Percentiles rank a stretch among this genome's conserved stretches.
These are phyloP conservation scores for Trisateles emortualis DNA, from an alignment of 2,888 invertebrate genomes.

Conservation along the genomic window DNA sequence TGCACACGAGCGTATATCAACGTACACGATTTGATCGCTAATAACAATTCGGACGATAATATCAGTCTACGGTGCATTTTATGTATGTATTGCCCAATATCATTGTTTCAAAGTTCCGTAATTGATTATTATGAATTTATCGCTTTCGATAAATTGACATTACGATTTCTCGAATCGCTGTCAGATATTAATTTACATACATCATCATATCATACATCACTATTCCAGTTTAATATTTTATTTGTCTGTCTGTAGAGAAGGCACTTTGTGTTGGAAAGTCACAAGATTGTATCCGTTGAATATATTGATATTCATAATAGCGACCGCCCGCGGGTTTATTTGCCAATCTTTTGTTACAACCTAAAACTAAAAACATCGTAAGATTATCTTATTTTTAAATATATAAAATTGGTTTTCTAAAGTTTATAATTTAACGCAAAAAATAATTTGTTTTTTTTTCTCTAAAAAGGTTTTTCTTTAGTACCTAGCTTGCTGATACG, in stretches of 20 bases:
- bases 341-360: not conserved
- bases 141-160: slow-evolving; percentile 38
- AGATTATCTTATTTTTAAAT: no score
- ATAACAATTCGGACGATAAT: slow-evolving; percentile 70
- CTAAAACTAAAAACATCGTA: no score
- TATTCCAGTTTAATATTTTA: slow-evolving; percentile 4
- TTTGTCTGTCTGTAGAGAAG: not conserved
- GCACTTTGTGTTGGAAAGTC: slow-evolving; percentile 1
- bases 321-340: not conserved
- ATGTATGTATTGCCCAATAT: slow-evolving; percentile 64
- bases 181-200: slow-evolving; percentile 9
- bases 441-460: no score
- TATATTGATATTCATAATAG: not conserved
- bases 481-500: no score
- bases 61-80: slow-evolving; percentile 55
- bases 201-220: no score
- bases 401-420: no score
- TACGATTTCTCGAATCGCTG: slow-evolving; percentile 6
- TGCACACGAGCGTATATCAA: slow-evolving; percentile 75
- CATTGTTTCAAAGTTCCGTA: slow-evolving; percentile 62
- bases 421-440: no score
- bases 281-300: not conserved
- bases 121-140: slow-evolving; percentile 58
- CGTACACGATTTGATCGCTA: slow-evolving; percentile 72
- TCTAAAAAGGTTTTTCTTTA: no score